phyloP scores from a whole-genome alignment of 2,797 vertebrate species.

The Cygnus olor region DNA sequence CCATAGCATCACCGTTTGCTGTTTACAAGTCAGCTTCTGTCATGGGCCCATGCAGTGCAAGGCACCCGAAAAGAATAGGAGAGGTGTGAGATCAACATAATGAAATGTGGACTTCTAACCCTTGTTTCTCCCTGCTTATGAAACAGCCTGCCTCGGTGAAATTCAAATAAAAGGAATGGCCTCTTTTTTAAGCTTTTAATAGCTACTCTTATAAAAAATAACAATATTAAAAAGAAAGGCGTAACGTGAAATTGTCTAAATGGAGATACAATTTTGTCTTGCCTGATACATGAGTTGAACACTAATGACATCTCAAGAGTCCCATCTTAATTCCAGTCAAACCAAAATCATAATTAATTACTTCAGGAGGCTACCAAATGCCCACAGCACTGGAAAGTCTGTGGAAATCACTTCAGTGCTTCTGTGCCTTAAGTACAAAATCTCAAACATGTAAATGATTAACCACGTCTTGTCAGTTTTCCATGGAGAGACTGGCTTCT shows the following conservation, averaged over 20 bases:
- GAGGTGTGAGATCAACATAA: neutral
- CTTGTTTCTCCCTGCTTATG: neutral
- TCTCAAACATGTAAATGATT: neutral
- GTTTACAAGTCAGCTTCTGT: neutral
- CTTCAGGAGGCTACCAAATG: neutral
- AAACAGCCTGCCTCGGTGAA: neutral
- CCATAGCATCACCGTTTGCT: neutral
- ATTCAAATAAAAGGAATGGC: neutral
- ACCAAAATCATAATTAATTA: neutral
- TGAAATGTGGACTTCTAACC: neutral
- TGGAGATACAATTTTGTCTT: neutral
- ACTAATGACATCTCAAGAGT: neutral
- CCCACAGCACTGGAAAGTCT: neutral
- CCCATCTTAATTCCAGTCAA: neutral
- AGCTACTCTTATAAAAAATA: neutral
- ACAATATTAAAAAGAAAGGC: neutral
- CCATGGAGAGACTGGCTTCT: neutral
- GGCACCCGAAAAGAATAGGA: neutral
- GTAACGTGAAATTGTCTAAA: neutral
- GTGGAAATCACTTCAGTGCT: neutral
- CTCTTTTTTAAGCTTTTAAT: neutral
- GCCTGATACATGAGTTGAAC: neutral
- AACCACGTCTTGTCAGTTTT: neutral
- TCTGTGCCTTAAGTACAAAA: neutral
- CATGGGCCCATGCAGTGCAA: neutral